A percentile compares a stretch with the other conserved stretches of the same genome.
Conservation (phyloP, 2,888 invertebrate genomes). For the Empis livida region DNA sequence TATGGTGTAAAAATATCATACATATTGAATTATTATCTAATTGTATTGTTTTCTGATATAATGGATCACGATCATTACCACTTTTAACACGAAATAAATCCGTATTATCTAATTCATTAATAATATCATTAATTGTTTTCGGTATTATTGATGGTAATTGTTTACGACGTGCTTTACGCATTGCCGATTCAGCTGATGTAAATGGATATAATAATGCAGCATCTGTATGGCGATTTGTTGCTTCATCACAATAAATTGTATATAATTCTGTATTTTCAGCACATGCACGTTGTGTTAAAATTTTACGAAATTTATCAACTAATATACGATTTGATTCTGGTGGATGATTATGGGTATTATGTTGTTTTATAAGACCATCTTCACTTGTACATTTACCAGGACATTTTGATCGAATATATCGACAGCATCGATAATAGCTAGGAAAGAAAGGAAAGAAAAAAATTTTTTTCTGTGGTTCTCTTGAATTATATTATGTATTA, state of each 20-base stretch:
- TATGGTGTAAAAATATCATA: constrained; percentile 19
- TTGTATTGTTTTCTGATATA: constrained; percentile 18
- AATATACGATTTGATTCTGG: constrained; percentile 17
- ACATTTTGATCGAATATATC: constrained; percentile 19
- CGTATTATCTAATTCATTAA: constrained; percentile 14
- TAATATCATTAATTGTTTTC: constrained; percentile 15
- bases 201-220: constrained; percentile 20
- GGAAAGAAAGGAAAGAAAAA: not conserved
- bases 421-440: constrained; percentile 21
- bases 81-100: constrained; percentile 18
- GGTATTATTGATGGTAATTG: constrained; percentile 16
- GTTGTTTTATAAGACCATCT: constrained; percentile 15
- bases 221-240: constrained; percentile 18
- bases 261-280: constrained; percentile 17
- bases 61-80: constrained; percentile 16
- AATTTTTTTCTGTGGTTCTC: not conserved
- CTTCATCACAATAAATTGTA: constrained; percentile 20
- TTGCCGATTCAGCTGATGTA: constrained; percentile 19
- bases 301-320: constrained; percentile 20
- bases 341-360: constrained; percentile 18
- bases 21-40: constrained; percentile 11
- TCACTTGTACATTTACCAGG: constrained; percentile 17
- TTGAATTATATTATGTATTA: too few relatives aligned
- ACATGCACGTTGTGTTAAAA: constrained; percentile 17
- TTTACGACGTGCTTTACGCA: constrained; percentile 21